Base-by-base conservation (phyloP, 2,888 invertebrate species). In the Hipparchia sbordonii region DNA sequence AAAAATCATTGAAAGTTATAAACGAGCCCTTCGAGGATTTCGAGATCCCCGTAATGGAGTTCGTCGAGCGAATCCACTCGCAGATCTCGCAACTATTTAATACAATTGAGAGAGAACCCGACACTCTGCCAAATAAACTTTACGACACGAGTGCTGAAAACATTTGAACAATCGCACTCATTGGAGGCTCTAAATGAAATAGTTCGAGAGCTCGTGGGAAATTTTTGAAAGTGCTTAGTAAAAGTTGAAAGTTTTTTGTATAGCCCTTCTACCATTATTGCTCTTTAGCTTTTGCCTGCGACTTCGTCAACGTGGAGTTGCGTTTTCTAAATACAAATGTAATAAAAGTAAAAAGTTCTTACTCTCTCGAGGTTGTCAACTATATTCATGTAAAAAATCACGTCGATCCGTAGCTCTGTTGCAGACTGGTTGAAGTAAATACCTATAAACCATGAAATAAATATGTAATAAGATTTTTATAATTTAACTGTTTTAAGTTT, bases 141-240 rank as follows among this genome's bases (percentile, higher is more conserved):
- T 75, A 68, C 46, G 33, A 45, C 67, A 33, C 61, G 66, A 46
- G 70, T 39, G 57, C 60, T 68, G 70, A 67, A 72, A 73, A 72
- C 74, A 71, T 72, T 74, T 68, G 54, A 72, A 70, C 62, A 67
- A 72, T 62, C 67, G 71, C 72, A 75, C 63, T 74, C 57, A 39
- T 63, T 51, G 57, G 60, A 70, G 67, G 68, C 62, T 70, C 68
- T 68, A 63, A 68, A 68, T 60, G 68, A 71, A 71, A 63, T 39
- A 1, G 23, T 13, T 7, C 4, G 57, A 57, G 57, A 57, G 57
- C 57, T 57, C 13, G 57, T 57, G 57, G 57, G 13, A 9, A 57
- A 13, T 13, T n/a, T 54, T 56, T 6, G 13, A 13, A 13, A n/a
- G 0, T 5, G 12, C 12, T 10, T 5, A 4, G 5, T 52, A 52